A percentile compares a stretch with the other conserved stretches of the same genome.
phyloP scores from a whole-genome alignment of 2,113 vertebrate species.

The Oxyruncus cristatus region DNA sequence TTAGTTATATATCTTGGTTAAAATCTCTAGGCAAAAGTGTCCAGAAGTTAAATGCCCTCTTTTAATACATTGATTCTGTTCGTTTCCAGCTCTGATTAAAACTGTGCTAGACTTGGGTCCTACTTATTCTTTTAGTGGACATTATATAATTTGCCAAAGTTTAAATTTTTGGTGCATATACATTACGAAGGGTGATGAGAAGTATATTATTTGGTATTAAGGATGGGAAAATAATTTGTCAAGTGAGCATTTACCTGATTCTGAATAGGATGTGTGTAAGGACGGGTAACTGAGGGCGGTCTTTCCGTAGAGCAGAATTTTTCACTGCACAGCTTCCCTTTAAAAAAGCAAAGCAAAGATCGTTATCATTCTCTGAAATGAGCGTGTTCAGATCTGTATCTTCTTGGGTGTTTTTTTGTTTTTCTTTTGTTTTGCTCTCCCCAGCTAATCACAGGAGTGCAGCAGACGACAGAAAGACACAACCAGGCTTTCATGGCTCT shows the following conservation, averaged over 20 bases:
- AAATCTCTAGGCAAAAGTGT: not conserved
- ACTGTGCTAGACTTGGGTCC: not conserved
- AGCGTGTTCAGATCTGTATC: not conserved
- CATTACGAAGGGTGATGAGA: not conserved
- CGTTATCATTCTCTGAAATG: not conserved
- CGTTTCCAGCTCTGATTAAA: not conserved
- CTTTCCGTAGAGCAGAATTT: not conserved
- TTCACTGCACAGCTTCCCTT: not conserved
- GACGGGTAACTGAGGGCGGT: not conserved
- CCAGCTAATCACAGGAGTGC: constrained; percentile 94
- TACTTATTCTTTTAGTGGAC: not conserved
- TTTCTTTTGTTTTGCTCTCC: constrained; percentile 19
- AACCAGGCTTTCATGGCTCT: constrained; percentile 97
- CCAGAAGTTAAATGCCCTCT: not conserved
- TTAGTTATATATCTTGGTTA: not conserved
- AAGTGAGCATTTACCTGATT: not conserved
- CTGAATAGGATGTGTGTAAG: rapidly evolving
- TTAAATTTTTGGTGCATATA: not conserved
- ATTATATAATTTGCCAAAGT: not conserved
- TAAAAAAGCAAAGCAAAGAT: not conserved
- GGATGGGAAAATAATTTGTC: not conserved
- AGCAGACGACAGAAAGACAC: constrained; percentile 94
- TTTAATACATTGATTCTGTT: not conserved
- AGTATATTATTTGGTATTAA: not conserved
- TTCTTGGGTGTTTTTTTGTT: not conserved